Evolutionary conservation across 1,140 invertebrate species (phyloP).

Genomic region (Drosophila tropicalis): DNA sequence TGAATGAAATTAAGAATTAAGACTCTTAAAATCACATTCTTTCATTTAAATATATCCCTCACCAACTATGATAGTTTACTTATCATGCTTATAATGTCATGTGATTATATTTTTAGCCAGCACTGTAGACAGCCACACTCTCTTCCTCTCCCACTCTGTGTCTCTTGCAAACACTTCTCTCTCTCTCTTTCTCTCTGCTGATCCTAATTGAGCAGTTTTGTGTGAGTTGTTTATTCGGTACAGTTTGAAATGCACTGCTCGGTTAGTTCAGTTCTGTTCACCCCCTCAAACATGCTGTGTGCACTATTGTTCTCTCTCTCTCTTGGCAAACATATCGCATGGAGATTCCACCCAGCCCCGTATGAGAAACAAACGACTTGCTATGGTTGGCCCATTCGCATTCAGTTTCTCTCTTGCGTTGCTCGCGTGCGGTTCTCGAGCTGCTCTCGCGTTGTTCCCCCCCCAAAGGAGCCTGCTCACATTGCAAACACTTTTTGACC

Average conservation of each 20-base stretch:
- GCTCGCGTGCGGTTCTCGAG: conserved; percentile 64
- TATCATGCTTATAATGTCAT: no score
- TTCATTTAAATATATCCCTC: no score
- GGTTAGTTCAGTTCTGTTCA: background rate
- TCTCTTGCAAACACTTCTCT: background rate
- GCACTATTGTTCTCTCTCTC: conserved; percentile 5
- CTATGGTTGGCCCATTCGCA: conserved; percentile 37
- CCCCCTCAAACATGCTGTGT: conserved; percentile 16
- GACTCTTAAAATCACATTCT: no score
- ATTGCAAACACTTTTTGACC: conserved; percentile 15
- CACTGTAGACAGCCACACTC: background rate
- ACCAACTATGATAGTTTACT: no score
- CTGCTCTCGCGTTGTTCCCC: conserved; percentile 23
- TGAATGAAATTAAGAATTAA: no score
- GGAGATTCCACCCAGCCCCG: conserved; percentile 1
- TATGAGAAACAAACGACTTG: conserved; percentile 27
- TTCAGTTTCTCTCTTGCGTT: conserved; percentile 59
- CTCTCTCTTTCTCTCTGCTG: background rate
- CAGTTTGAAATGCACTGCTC: conserved; percentile 36
- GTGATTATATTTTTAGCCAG: background rate
- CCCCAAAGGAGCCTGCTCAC: conserved; percentile 7
- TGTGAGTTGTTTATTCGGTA: conserved; percentile 3
- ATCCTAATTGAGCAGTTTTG: conserved; percentile 32
- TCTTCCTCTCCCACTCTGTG: background rate
- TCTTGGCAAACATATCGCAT: background rate